Evolutionary conservation across 2,797 vertebrate genomes (phyloP).

Genomic region (Coendou prehensilis): DNA sequence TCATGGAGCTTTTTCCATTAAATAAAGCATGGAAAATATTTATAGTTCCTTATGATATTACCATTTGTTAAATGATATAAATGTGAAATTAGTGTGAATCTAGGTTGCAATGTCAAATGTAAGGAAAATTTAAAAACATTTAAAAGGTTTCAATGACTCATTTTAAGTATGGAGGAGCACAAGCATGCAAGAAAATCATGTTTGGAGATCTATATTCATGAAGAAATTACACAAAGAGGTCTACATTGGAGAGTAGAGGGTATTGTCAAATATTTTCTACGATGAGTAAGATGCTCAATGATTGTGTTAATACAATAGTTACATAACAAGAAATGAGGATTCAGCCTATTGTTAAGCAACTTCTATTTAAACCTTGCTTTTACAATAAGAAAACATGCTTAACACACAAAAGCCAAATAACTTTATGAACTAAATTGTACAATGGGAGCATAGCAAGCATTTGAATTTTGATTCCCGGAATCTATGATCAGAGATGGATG

Average conservation of each 20-base stretch:
- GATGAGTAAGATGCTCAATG: not conserved
- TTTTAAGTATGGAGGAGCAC: not conserved
- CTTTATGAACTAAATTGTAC: not conserved
- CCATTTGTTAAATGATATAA: not conserved
- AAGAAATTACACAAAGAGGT: not conserved
- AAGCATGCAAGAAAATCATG: not conserved
- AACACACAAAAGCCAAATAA: not conserved
- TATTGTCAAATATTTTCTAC: conserved; percentile 5
- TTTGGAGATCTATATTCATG: not conserved
- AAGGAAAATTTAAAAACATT: conserved; percentile 4
- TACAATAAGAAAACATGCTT: conserved; percentile 3
- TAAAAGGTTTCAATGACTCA: not conserved
- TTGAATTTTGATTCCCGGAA: not conserved
- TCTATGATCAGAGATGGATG: not conserved
- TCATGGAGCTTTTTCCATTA: not conserved
- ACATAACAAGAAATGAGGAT: not conserved
- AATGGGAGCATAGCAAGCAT: not conserved
- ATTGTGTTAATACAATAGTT: not conserved
- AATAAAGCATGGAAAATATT: not conserved
- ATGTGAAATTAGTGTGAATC: conserved; percentile 28
- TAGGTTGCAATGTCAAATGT: conserved; percentile 13
- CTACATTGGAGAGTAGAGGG: not conserved
- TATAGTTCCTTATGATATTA: not conserved
- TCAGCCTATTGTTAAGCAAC: not conserved
- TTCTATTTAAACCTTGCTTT: conserved; percentile 26